Conservation (phyloP, 2,888 invertebrate genomes). For the Drosophila greeni region DNA sequence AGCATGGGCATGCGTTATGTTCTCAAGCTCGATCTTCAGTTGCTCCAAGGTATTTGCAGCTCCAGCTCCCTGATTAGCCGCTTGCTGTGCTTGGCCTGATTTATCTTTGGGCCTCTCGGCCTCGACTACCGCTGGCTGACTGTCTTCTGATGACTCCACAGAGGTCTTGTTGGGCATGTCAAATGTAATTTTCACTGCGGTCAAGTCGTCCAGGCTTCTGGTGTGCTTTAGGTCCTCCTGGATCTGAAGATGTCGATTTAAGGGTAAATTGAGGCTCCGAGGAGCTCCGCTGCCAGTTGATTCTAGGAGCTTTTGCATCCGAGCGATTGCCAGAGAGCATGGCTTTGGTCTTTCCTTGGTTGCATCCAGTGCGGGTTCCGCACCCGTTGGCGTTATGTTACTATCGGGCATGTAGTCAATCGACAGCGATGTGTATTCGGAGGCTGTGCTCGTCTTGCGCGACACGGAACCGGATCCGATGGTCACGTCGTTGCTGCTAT, state of each 20-base stretch:
- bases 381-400: conserved; percentile 77
- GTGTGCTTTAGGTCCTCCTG: conserved; percentile 69
- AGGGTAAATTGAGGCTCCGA: conserved; percentile 67
- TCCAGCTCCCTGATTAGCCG: conserved; percentile 47
- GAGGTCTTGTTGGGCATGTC: conserved; percentile 57
- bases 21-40: conserved; percentile 81
- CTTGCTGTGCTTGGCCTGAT: conserved; percentile 35
- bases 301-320: conserved; percentile 57
- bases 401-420: conserved; percentile 81
- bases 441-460: conserved; percentile 81
- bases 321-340: conserved; percentile 53
- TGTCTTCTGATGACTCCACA: conserved; percentile 19
- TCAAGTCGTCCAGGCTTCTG: conserved; percentile 64
- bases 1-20: conserved; percentile 81
- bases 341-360: conserved; percentile 45
- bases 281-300: conserved; percentile 59
- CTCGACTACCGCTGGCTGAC: conserved; percentile 10
- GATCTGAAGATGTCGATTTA: conserved; percentile 69
- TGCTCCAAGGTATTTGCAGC: conserved; percentile 81
- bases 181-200: conserved; percentile 68
- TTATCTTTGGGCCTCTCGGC: conserved; percentile 57
- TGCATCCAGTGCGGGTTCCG: conserved; percentile 47
- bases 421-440: conserved; percentile 79
- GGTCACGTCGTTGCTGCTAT: conserved; percentile 69
- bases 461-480: conserved; percentile 77